Base-by-base conservation (phyloP, 2,888 invertebrate species). In the Tethea ocularis region DNA sequence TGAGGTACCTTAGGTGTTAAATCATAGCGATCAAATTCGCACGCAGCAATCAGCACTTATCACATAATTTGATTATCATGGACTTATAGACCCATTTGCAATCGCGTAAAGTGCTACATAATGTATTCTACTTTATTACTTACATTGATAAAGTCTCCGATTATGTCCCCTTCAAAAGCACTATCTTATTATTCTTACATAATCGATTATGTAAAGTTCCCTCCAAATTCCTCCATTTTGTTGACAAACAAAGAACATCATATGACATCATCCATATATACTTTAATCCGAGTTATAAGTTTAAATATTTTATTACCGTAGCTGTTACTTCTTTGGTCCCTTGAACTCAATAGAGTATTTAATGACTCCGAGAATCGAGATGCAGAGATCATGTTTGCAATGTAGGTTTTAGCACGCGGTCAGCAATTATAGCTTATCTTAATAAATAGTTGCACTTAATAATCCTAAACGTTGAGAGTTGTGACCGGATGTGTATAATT, bases 261-360 rank as follows among this genome's bases (percentile, higher is more conserved):
- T 8, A 10, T 41, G 17, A 46, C 46, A 10, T 46, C 41, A 17
- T 41, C 41, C 41, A 41, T 46, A 46, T 20, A 46, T 51, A 56
- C 52, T 59, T 57, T 67, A 58, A 41, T 11, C 17, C 51, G 8
- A 54, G 53, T 57, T 54, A 36, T 54, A 61, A 63, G 52, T 60
- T 26, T 57, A 61, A n/a, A n/a, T 64, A 62, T 69, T 63, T 51
- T 62, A 26, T 61, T 64, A 63, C 63, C 51, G 58, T 59, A 58
- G 68, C 64, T 36, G 61, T 57, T 46, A 38, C 71, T n/a, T n/a
- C n/a, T n/a, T n/a, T n/a, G n/a, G 71, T 70, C 75, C 88, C 88
- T 88, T 88, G 88, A 84, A 82, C 88, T 85, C 72, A 73, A 80
- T 87, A 74, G 62, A 78, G 80, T 82, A 82, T 83, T 83, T 71